Percentiles rank a stretch among this genome's conserved stretches.
These are phyloP conservation scores for Zoanthus solanderi DNA, from an alignment of 92 coral and sea anemone species.

Conservation along the genomic window DNA sequence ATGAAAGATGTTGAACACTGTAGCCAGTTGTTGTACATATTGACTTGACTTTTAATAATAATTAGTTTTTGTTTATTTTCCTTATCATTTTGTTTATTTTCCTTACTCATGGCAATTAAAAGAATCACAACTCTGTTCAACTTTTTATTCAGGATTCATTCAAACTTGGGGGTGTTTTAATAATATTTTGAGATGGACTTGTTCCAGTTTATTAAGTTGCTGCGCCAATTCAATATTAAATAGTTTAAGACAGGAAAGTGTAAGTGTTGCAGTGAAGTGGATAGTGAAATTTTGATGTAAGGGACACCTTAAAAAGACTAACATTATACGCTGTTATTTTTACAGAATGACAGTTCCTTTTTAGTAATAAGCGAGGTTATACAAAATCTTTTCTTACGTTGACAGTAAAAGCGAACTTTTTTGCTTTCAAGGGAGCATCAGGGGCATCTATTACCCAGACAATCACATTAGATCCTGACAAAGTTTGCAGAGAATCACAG, in stretches of 20 bases:
- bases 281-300: conserved; percentile 33
- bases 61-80: conserved; percentile 43
- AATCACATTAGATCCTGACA: conserved; percentile 39
- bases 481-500: conserved; percentile 30
- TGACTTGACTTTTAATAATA: conserved; percentile 36
- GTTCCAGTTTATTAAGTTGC: conserved; percentile 22
- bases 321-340: conserved; percentile 41
- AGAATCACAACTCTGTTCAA: conserved; percentile 45
- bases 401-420: conserved; percentile 16
- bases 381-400: conserved; percentile 21
- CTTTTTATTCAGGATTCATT: conserved; percentile 41
- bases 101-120: conserved; percentile 47
- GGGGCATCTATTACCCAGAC: conserved; percentile 32
- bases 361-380: conserved; percentile 17
- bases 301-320: conserved; percentile 41
- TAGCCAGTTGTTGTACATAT: conserved; percentile 37
- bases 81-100: conserved; percentile 24
- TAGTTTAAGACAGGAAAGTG: conserved; percentile 22
- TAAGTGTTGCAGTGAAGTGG: conserved; percentile 41
- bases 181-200: conserved; percentile 26
- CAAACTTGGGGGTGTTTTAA: conserved; percentile 45
- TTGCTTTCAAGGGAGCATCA: conserved; percentile 45
- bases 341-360: conserved; percentile 35
- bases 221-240: conserved; percentile 19
- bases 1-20: conserved; percentile 21